Conservation (phyloP, 2,113 vertebrate species). For the Ancistrus triradiatus region DNA sequence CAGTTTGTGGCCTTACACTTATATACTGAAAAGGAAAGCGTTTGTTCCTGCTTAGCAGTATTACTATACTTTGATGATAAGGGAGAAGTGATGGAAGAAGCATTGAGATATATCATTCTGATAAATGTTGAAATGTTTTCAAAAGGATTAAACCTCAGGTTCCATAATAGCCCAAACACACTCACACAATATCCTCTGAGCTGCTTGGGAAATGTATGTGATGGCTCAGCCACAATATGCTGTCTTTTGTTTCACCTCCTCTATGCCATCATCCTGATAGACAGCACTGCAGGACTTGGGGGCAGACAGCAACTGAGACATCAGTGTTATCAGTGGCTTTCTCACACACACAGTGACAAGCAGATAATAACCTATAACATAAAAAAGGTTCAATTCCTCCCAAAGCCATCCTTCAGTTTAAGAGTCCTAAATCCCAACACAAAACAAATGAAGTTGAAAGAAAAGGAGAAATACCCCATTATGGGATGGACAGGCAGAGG, state of each 20-base stretch:
- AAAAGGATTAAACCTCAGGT: constrained; percentile 11
- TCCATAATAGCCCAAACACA: constrained; percentile 60
- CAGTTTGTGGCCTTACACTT: too few species aligned
- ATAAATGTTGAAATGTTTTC: constrained; percentile 20
- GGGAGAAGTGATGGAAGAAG: neutral
- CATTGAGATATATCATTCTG: constrained; percentile 7
- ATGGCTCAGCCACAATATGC: constrained; percentile 52
- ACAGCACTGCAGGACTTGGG: constrained; percentile 36
- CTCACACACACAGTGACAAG: constrained; percentile 40
- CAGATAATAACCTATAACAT: constrained; percentile 66
- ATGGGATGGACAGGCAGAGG: constrained; percentile 13
- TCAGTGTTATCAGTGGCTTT: constrained; percentile 28
- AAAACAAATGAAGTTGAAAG: constrained; percentile 61
- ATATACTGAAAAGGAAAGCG: too few species aligned
- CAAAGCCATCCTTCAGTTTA: constrained; percentile 65
- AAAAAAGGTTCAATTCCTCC: constrained; percentile 64
- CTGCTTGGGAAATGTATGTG: constrained; percentile 56
- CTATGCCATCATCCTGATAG: constrained; percentile 16
- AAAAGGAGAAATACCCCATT: constrained; percentile 50
- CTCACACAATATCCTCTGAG: constrained; percentile 58
- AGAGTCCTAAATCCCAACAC: constrained; percentile 60
- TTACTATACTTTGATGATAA: too few species aligned
- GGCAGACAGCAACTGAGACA: constrained; percentile 52
- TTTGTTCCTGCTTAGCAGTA: too few species aligned
- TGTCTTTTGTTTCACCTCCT: constrained; percentile 51